Evolutionary conservation across 2,113 vertebrate species (phyloP).

Genomic region (Xyrauchen texanus): DNA sequence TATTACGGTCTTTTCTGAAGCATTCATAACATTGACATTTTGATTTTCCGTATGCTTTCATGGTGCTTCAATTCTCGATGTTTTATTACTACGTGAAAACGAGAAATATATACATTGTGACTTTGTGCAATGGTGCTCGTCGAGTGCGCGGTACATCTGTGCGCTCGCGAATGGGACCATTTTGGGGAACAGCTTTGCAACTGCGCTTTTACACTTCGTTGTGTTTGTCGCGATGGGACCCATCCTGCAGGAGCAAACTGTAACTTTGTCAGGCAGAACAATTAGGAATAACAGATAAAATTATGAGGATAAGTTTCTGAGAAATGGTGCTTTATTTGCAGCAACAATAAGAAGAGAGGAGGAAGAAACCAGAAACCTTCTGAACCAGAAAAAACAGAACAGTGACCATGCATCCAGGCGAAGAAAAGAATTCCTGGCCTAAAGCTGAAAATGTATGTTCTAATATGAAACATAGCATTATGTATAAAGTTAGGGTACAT

Average conservation of each 20-base stretch:
- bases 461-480: not conserved
- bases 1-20: not conserved
- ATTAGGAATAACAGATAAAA: no score
- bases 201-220: conserved; percentile 23
- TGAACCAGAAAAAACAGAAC: conserved; percentile 75
- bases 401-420: conserved; percentile 59
- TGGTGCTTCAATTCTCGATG: no score
- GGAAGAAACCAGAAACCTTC: conserved; percentile 55
- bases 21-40: no score
- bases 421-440: conserved; percentile 70
- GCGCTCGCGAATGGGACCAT: conserved; percentile 34
- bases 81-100: not conserved
- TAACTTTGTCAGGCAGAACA: conserved; percentile 63
- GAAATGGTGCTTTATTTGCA: conserved; percentile 18
- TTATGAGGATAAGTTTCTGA: not conserved
- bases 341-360: conserved; percentile 73
- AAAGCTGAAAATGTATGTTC: conserved; percentile 75
- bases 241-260: conserved; percentile 76
- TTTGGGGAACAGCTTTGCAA: conserved; percentile 14
- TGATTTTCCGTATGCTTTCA: no score
- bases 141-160: not conserved
- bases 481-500: not conserved
- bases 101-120: not conserved
- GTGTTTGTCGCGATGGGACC: conserved; percentile 73
- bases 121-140: no score